Conservation (phyloP, 2,113 vertebrate species). For the Tetrao urogallus region DNA sequence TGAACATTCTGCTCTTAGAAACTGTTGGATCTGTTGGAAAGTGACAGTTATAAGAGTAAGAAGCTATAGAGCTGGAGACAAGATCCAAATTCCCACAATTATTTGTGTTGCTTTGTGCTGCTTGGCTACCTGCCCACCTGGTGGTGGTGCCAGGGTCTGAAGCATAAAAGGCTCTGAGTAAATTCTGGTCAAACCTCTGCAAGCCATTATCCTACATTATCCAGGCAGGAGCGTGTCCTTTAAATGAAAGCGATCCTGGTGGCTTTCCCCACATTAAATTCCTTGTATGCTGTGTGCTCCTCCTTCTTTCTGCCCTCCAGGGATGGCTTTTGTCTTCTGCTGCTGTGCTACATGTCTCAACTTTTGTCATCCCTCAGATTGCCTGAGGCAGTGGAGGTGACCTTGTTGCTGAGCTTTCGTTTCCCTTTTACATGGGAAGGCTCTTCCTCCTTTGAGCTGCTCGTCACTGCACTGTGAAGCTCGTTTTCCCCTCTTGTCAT, state of each 20-base stretch:
- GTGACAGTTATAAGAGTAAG: neutral
- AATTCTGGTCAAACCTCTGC: neutral
- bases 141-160: neutral
- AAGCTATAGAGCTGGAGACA: neutral
- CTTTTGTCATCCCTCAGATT: slow-evolving; percentile 68
- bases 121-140: neutral
- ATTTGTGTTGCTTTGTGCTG: neutral
- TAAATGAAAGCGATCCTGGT: neutral
- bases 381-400: slow-evolving; percentile 70
- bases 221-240: neutral
- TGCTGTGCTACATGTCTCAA: slow-evolving; percentile 45
- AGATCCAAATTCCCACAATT: neutral
- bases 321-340: slow-evolving; percentile 70
- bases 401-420: slow-evolving; percentile 45
- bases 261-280: neutral
- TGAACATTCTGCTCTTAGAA: neutral
- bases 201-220: neutral
- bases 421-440: slow-evolving; percentile 20
- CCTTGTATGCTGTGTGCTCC: neutral
- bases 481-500: neutral
- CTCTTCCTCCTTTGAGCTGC: slow-evolving; percentile 1
- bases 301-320: slow-evolving; percentile 32
- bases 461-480: neutral
- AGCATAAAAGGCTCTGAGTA: neutral
- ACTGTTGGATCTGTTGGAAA: neutral